Conservation (phyloP, 2,797 vertebrate species). For the Malacoctenus gilli region DNA sequence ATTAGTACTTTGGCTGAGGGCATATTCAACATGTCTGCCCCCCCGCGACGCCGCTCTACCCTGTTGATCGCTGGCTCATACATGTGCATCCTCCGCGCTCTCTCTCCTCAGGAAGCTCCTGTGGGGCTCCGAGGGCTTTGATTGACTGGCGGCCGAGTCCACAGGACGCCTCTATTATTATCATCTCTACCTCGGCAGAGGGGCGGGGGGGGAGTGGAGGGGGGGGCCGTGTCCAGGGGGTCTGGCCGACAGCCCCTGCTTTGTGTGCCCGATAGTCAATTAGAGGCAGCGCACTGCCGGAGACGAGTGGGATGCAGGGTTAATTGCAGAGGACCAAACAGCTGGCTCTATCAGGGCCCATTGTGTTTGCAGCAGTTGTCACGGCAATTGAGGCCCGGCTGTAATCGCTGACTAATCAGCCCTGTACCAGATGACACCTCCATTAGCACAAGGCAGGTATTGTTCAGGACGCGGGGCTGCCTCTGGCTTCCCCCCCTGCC, state of each 20-base stretch:
- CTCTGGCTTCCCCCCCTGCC: slow-evolving; percentile 54
- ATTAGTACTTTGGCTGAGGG: slow-evolving; percentile 78
- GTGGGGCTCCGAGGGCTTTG: slow-evolving; percentile 69
- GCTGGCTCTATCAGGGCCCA: slow-evolving; percentile 83
- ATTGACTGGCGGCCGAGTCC: slow-evolving; percentile 82
- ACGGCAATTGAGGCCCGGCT: slow-evolving; percentile 80
- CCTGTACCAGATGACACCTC: slow-evolving; percentile 82
- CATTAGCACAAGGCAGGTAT: slow-evolving; percentile 81
- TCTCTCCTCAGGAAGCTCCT: slow-evolving; percentile 76
- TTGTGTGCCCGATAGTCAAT: slow-evolving; percentile 84
- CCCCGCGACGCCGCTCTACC: slow-evolving; percentile 70
- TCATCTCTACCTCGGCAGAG: slow-evolving; percentile 75
- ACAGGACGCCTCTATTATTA: slow-evolving; percentile 82
- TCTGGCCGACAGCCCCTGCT: slow-evolving; percentile 78
- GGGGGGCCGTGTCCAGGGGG: slow-evolving; percentile 77
- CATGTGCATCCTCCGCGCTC: slow-evolving; percentile 69
- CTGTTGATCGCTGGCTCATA: slow-evolving; percentile 77
- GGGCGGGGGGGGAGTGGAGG: slow-evolving; percentile 73
- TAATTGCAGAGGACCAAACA: slow-evolving; percentile 86
- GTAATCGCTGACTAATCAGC: slow-evolving; percentile 88
- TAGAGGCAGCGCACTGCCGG: slow-evolving; percentile 76
- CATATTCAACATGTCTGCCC: slow-evolving; percentile 80
- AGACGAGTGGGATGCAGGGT: slow-evolving; percentile 82
- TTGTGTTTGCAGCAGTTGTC: slow-evolving; percentile 85
- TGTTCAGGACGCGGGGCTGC: slow-evolving; percentile 69